A percentile compares a stretch with the other conserved stretches of the same genome.
These are phyloP conservation scores for Clistopyga incitator DNA, from an alignment of 2,888 invertebrate genomes.

Conservation along the genomic window DNA sequence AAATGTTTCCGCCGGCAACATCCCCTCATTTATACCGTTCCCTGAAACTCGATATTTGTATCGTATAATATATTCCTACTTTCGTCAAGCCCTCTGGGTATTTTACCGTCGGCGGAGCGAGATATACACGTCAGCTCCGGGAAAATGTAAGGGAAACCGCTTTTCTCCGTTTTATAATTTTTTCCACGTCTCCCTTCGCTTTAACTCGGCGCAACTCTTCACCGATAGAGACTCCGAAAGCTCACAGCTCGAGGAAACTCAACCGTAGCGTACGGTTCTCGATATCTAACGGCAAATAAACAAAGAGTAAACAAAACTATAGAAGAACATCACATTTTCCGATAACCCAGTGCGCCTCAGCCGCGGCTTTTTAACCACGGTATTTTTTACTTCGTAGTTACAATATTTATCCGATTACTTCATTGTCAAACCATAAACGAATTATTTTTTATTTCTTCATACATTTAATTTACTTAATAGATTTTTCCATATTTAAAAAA, in stretches of 20 bases:
- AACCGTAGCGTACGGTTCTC: not conserved
- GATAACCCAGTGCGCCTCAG: not conserved
- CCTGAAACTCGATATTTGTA: slow-evolving; percentile 24
- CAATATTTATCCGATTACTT: too few species aligned
- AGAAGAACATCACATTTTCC: slow-evolving; percentile 12
- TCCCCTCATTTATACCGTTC: not conserved
- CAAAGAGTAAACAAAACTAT: not conserved
- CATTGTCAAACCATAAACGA: too few species aligned
- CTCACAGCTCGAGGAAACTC: not conserved
- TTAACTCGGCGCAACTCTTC: not conserved
- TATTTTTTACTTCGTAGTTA: not conserved
- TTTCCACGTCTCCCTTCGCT: not conserved
- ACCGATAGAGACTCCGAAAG: not conserved
- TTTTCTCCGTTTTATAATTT: not conserved
- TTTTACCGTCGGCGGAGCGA: not conserved
- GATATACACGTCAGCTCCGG: slow-evolving; percentile 2
- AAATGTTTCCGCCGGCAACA: slow-evolving; percentile 3
- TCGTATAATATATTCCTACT: slow-evolving; percentile 30
- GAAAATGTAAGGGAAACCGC: slow-evolving; percentile 13
- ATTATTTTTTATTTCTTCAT: not conserved
- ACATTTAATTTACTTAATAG: not conserved
- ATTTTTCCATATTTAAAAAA: not conserved
- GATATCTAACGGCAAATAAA: slow-evolving; percentile 9
- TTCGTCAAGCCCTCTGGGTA: slow-evolving; percentile 3
- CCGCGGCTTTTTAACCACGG: not conserved